Conservation (phyloP, 2,888 invertebrate species). For the Anthophora plumipes region DNA sequence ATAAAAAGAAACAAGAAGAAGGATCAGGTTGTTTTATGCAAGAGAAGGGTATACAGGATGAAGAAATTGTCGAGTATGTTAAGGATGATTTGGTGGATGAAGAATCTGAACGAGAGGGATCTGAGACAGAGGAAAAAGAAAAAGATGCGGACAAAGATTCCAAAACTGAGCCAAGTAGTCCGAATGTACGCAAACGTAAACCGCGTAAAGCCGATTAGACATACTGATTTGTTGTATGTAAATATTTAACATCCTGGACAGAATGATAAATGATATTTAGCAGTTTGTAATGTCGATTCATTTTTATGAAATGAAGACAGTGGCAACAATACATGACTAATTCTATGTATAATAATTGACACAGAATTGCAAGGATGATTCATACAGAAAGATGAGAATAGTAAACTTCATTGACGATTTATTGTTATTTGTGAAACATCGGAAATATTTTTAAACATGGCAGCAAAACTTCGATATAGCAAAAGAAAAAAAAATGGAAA, state of each 20-base stretch:
- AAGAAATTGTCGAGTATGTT: slow-evolving; percentile 87
- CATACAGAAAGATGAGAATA: slow-evolving; percentile 20
- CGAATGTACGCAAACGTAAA: slow-evolving; percentile 89
- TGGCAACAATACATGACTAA: slow-evolving; percentile 45
- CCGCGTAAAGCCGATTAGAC: slow-evolving; percentile 89
- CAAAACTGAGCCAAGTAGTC: slow-evolving; percentile 84
- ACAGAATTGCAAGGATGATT: slow-evolving; percentile 47
- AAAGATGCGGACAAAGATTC: slow-evolving; percentile 83
- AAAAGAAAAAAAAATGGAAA: slow-evolving; percentile 29
- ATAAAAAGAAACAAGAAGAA: slow-evolving; percentile 81
- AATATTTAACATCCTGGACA: slow-evolving; percentile 61
- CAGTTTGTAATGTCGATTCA: slow-evolving; percentile 57
- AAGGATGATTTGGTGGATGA: slow-evolving; percentile 90
- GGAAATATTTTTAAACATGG: slow-evolving; percentile 34
- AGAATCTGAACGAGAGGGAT: slow-evolving; percentile 70
- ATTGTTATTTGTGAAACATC: slow-evolving; percentile 26
- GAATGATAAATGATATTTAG: slow-evolving; percentile 54
- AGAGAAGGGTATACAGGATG: slow-evolving; percentile 80
- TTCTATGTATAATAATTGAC: slow-evolving; percentile 45
- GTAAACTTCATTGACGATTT: slow-evolving; percentile 30
- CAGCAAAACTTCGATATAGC: slow-evolving; percentile 40
- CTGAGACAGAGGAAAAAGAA: slow-evolving; percentile 81
- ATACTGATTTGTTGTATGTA: slow-evolving; percentile 67
- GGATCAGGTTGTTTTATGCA: slow-evolving; percentile 82
- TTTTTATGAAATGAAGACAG: slow-evolving; percentile 53